A percentile compares a stretch with the other conserved stretches of the same genome.
phyloP scores from a whole-genome alignment of 2,113 vertebrate species.

The Amphiprion ocellaris region DNA sequence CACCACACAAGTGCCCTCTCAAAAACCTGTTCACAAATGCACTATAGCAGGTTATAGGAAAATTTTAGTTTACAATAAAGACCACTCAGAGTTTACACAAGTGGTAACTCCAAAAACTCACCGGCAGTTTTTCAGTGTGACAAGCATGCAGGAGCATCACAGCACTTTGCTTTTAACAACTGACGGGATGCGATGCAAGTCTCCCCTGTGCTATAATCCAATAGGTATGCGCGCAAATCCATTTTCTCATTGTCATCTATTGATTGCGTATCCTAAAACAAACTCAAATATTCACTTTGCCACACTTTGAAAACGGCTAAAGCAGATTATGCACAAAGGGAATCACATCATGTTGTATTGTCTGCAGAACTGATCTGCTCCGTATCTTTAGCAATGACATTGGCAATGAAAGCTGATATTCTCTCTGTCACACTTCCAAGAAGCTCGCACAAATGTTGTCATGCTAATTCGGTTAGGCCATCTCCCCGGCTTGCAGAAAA shows the following conservation, averaged over 20 bases:
- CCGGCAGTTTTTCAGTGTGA: constrained; percentile 32
- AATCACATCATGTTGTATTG: constrained; percentile 65
- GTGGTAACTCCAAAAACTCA: constrained; percentile 55
- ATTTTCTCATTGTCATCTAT: constrained; percentile 57
- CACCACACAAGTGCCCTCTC: constrained; percentile 46
- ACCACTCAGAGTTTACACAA: constrained; percentile 49
- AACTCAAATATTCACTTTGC: constrained; percentile 71
- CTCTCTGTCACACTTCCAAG: constrained; percentile 71
- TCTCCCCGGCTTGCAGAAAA: constrained; percentile 58
- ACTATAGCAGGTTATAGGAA: constrained; percentile 38
- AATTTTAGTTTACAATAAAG: constrained; percentile 53
- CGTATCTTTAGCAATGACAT: constrained; percentile 61
- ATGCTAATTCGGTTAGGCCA: constrained; percentile 69
- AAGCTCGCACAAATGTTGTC: constrained; percentile 62
- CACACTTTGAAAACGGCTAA: constrained; percentile 46
- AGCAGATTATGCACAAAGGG: constrained; percentile 70
- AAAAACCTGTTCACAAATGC: constrained; percentile 42
- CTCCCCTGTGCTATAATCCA: constrained; percentile 65
- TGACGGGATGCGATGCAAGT: constrained; percentile 55
- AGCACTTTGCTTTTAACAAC: constrained; percentile 57
- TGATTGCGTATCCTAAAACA: constrained; percentile 60
- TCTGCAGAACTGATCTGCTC: constrained; percentile 65
- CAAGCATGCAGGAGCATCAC: constrained; percentile 29
- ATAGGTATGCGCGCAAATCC: constrained; percentile 54
- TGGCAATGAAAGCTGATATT: constrained; percentile 65